Conservation (phyloP, 92 coral and sea anemone species). For the Paragorgia papillata region DNA sequence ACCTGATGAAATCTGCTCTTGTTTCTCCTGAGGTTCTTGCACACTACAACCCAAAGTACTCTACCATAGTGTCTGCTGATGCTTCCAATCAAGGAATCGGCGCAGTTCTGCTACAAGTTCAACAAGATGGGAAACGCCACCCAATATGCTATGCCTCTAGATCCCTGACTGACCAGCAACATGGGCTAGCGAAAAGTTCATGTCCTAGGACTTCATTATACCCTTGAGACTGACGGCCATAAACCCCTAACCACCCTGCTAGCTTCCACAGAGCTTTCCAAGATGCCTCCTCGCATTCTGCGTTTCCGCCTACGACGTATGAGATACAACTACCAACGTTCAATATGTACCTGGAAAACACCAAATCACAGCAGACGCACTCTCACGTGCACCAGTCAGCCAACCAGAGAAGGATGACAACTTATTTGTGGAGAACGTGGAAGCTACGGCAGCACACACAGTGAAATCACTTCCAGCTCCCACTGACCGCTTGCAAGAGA, state of each 20-base stretch:
- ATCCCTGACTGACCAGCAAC: conserved; percentile 61
- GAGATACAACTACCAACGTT: neutral
- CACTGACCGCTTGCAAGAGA: conserved; percentile 8
- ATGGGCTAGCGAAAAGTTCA: conserved; percentile 60
- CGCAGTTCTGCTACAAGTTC: conserved; percentile 59
- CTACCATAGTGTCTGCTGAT: conserved; percentile 63
- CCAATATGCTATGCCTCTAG: conserved; percentile 61
- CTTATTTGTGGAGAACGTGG: conserved; percentile 21
- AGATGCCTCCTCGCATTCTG: conserved; percentile 44
- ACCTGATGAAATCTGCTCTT: conserved; percentile 35
- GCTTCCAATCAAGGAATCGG: conserved; percentile 61
- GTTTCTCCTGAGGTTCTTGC: conserved; percentile 39
- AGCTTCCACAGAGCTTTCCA: conserved; percentile 12
- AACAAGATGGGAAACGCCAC: conserved; percentile 55
- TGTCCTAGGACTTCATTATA: neutral
- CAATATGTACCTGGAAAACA: conserved; percentile 29
- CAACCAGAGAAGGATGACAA: conserved; percentile 4
- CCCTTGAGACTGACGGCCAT: conserved; percentile 1
- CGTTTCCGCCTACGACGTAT: neutral
- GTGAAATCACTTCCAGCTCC: conserved; percentile 15
- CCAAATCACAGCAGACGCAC: conserved; percentile 23
- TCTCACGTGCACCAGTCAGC: conserved; percentile 1
- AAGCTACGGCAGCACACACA: conserved; percentile 11
- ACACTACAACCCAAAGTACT: conserved; percentile 39
- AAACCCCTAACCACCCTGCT: conserved; percentile 50